These are phyloP conservation scores for Galagoides demidoff DNA, from an alignment of 2,797 vertebrate species.

Conservation along the genomic window DNA sequence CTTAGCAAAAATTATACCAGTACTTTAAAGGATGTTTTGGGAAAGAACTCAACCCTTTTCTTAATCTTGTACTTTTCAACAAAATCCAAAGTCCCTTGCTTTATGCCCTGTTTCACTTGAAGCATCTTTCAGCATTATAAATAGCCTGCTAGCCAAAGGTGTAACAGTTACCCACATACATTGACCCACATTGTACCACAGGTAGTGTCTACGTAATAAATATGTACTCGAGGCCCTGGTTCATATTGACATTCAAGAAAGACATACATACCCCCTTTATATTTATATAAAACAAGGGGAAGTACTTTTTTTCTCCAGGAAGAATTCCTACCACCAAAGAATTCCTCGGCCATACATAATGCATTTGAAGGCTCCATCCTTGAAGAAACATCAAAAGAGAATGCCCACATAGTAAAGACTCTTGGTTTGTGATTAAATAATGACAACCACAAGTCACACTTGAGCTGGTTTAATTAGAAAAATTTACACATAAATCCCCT, in stretches of 20 bases:
- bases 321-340: neutral
- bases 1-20: neutral
- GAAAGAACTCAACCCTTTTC: neutral
- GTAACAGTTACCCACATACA: neutral
- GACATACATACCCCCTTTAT: neutral
- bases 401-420: constrained; percentile 22
- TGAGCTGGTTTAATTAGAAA: constrained; percentile 29
- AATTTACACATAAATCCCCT: constrained; percentile 47
- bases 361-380: neutral
- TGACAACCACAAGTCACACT: constrained; percentile 29
- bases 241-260: neutral
- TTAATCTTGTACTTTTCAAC: constrained; percentile 1
- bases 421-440: constrained; percentile 35
- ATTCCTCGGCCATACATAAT: neutral
- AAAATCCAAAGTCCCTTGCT: neutral
- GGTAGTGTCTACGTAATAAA: neutral
- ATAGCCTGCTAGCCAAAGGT: neutral
- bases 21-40: constrained; percentile 40
- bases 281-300: constrained; percentile 31
- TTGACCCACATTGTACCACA: neutral
- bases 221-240: neutral
- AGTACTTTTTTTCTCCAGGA: constrained; percentile 21
- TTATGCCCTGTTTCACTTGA: neutral
- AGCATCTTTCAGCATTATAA: neutral
- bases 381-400: neutral